phyloP scores from a whole-genome alignment of 2,797 vertebrate genomes.

The Balearica regulorum region DNA sequence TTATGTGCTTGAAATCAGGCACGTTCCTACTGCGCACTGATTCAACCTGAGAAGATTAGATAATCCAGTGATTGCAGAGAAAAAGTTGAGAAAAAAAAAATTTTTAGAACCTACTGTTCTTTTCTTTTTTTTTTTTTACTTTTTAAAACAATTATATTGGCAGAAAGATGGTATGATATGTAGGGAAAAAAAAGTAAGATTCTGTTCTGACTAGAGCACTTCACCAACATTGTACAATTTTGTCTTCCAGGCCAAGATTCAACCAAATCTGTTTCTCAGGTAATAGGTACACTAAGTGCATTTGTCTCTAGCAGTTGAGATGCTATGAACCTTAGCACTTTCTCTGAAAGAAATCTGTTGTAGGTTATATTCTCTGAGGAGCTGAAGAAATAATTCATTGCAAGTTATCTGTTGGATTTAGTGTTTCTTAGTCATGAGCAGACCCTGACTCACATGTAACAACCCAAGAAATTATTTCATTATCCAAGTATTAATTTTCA shows the following conservation, averaged over 20 bases:
- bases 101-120: background rate
- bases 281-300: background rate
- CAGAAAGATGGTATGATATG: background rate
- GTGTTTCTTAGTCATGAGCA: background rate
- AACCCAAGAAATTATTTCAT: background rate
- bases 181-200: too few relatives aligned
- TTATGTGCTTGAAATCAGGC: background rate
- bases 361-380: background rate
- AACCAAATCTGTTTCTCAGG: background rate
- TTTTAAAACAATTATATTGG: background rate
- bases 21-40: background rate
- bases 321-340: background rate
- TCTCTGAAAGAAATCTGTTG: background rate
- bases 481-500: background rate
- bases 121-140: background rate
- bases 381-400: background rate
- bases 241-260: background rate
- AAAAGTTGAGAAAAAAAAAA: background rate
- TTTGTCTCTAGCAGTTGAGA: background rate
- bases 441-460: background rate
- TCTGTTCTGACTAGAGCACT: background rate
- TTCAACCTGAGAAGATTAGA: background rate
- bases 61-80: background rate
- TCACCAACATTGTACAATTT: background rate
- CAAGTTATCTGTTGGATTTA: background rate